phyloP scores from a whole-genome alignment of 2,797 vertebrate species.

The Phrynocephalus vlangalii region DNA sequence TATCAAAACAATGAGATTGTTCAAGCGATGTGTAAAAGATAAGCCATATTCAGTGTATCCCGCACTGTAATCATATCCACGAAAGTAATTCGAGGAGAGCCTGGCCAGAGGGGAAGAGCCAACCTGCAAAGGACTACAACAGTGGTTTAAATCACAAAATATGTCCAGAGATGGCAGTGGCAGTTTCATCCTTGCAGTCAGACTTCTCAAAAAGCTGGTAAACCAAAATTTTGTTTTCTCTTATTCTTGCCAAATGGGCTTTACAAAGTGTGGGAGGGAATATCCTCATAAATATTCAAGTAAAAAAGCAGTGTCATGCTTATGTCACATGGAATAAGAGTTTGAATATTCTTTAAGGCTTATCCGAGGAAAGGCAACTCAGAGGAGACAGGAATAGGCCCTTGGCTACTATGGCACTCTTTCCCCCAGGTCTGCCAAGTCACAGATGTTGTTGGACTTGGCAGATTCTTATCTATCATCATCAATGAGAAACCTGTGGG shows the following conservation, averaged over 20 bases:
- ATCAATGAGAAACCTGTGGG: neutral
- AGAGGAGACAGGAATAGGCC: conserved; percentile 8
- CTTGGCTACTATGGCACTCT: neutral
- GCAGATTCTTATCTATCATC: neutral
- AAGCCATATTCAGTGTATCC: too few relatives aligned
- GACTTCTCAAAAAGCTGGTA: too few relatives aligned
- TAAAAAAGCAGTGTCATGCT: neutral
- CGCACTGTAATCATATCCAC: too few relatives aligned
- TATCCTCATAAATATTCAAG: neutral
- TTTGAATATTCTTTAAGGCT: neutral
- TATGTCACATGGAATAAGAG: neutral
- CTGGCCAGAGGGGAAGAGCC: too few relatives aligned
- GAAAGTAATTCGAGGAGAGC: too few relatives aligned
- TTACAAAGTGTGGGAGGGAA: too few relatives aligned
- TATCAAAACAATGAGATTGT: too few relatives aligned
- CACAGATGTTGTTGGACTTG: conserved; percentile 40
- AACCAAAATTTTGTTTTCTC: neutral
- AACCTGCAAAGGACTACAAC: too few relatives aligned
- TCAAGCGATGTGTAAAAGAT: too few relatives aligned
- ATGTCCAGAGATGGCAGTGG: too few relatives aligned
- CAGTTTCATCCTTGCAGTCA: too few relatives aligned
- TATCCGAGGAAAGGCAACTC: neutral
- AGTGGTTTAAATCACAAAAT: too few relatives aligned
- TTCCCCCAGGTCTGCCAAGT: conserved; percentile 33
- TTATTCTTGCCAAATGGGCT: neutral